phyloP scores from a whole-genome alignment of 2,113 vertebrate species.

The Melospiza melodia region DNA sequence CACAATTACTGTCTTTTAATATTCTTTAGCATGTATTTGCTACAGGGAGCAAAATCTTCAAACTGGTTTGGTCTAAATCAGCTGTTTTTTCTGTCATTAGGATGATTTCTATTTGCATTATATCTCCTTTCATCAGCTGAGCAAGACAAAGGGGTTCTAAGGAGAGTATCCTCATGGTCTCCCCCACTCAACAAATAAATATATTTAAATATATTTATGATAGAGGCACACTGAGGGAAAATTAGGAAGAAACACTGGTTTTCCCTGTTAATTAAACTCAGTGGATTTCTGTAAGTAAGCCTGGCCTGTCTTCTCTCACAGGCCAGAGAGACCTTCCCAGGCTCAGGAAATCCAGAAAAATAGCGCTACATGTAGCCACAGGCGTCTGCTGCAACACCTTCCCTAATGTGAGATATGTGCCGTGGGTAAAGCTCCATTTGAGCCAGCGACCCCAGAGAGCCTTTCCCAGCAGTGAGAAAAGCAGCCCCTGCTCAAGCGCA shows the following conservation, averaged over 20 bases:
- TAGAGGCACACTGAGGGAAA: background rate
- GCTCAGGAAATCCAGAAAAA: background rate
- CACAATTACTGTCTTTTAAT: background rate
- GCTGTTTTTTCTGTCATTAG: background rate
- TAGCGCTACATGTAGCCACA: accelerated
- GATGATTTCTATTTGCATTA: background rate
- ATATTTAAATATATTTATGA: background rate
- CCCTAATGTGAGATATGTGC: background rate
- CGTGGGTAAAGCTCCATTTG: background rate
- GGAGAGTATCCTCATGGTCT: background rate
- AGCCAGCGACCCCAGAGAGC: background rate
- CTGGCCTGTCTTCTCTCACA: background rate
- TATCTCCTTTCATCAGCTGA: background rate
- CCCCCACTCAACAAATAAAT: accelerated
- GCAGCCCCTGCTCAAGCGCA: background rate
- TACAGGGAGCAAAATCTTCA: background rate
- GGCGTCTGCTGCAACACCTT: background rate
- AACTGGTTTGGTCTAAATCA: background rate
- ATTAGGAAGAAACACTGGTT: background rate
- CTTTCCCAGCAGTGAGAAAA: background rate
- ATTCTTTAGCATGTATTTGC: background rate
- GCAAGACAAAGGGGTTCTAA: background rate
- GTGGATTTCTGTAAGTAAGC: background rate
- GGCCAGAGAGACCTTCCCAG: background rate
- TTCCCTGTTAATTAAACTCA: background rate